Evolutionary conservation across 2,888 invertebrate species (phyloP), one percentile per base, ranked within the genome.

Genomic region (Auanema sp.): DNA sequence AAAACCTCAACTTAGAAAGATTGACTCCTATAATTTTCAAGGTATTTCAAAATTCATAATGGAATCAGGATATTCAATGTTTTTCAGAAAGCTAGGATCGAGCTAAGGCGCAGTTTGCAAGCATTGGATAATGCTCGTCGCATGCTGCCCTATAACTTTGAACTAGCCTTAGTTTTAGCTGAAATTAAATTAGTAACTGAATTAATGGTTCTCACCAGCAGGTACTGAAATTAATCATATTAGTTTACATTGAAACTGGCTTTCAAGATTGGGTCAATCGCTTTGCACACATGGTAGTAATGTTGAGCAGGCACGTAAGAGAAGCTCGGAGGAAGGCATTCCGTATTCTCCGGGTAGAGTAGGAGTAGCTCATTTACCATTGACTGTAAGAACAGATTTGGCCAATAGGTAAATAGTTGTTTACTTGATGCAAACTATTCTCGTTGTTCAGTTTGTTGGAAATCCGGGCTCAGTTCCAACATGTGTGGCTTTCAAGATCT

Each of bases 341-440:
- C 71, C 68, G 4, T 71, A 69, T 51, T 69, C 71, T 11, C 69
- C 74, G 1, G 73, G 71, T 10, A 88, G 50, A 87, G 85, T 88
- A 62, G 89, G 89, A 21, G 86, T 89, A 11, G 86, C 86, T 60
- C 89, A 89, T 83, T 83, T 89, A n/a, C 87, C 88, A 18, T 87
- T 88, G 14, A 89, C 89, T 16, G 86, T 88, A 43, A 85, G 88
- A 68, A 89, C 89, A n/a, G 89, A 89, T 77, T 85, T 89, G 71
- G 89, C 89, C 18, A 89, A 89, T 83, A 88, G 87, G 88, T 88
- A n/a, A n/a, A n/a, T n/a, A n/a, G n/a, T 33, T 11, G 62, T 49
- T 18, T 12, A n/a, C 14, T 47, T 25, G 5, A n/a, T 8, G 8
- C n/a, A 40, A 24, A 14, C 25, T 55, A 43, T n/a, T 43, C 5